Evolutionary conservation across 2,113 vertebrate genomes (phyloP).

Genomic region (Clarias batrachus): DNA sequence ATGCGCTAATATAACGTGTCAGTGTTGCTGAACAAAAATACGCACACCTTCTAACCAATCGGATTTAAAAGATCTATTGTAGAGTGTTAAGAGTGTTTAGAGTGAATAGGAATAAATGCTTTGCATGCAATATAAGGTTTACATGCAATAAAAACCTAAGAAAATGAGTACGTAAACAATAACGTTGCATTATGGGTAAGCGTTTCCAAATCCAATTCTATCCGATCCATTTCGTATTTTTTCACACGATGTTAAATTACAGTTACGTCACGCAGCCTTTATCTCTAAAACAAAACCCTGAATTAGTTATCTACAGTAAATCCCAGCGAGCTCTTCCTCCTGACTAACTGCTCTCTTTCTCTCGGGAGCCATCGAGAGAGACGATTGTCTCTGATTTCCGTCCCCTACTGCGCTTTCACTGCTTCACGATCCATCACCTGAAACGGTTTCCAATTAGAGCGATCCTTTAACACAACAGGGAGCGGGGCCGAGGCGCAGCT

Average conservation of each 20-base stretch:
- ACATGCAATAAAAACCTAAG: background rate
- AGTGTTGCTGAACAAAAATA: background rate
- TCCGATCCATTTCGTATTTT: background rate
- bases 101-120: background rate
- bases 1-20: no score
- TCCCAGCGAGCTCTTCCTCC: background rate
- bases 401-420: background rate
- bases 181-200: background rate
- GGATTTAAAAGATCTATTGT: background rate
- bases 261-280: background rate
- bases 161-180: background rate
- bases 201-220: background rate
- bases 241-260: background rate
- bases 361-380: slow-evolving; percentile 22
- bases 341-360: slow-evolving; percentile 19
- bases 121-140: no score
- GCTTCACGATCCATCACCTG: background rate
- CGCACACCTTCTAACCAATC: background rate
- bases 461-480: slow-evolving; percentile 8
- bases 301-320: background rate
- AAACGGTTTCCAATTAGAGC: slow-evolving; percentile 35
- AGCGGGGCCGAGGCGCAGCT: slow-evolving; percentile 1
- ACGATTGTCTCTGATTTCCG: slow-evolving; percentile 26
- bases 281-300: background rate
- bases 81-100: no score